These are phyloP conservation scores for Hipposideros armiger DNA, from an alignment of 2,113 vertebrate species.

Conservation along the genomic window DNA sequence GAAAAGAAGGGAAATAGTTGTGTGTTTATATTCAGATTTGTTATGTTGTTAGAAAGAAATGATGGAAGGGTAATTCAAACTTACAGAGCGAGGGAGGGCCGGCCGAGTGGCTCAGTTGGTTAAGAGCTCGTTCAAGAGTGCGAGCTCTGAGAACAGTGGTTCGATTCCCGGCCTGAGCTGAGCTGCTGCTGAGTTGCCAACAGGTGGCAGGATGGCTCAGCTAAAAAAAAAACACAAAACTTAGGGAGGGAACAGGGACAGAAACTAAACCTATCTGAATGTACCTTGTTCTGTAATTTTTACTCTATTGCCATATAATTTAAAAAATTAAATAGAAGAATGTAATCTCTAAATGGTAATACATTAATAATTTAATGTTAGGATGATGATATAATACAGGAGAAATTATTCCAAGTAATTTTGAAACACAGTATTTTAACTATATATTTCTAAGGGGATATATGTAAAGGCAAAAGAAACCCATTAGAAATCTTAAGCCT, in stretches of 20 bases:
- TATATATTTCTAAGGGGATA: background rate
- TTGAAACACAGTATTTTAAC: background rate
- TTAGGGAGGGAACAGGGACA: background rate
- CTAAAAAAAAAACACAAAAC: too few species aligned
- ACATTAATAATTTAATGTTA: background rate
- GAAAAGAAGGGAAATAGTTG: background rate
- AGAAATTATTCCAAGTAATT: background rate
- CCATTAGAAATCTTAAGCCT: background rate
- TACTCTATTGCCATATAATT: background rate
- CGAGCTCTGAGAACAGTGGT: too few species aligned
- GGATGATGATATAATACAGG: background rate
- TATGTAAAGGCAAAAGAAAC: background rate
- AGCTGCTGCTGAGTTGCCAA: too few species aligned
- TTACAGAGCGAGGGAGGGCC: background rate
- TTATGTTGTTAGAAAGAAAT: background rate
- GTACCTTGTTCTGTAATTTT: background rate
- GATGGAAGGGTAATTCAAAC: background rate
- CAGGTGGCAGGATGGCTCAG: too few species aligned
- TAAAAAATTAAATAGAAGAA: background rate
- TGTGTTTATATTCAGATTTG: background rate
- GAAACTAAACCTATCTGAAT: background rate
- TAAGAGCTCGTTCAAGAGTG: too few species aligned
- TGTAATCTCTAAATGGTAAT: background rate
- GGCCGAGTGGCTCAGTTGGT: too few species aligned
- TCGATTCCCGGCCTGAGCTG: too few species aligned